phyloP scores from a whole-genome alignment of 1,140 invertebrate species.

The Platyscapa corneri region DNA sequence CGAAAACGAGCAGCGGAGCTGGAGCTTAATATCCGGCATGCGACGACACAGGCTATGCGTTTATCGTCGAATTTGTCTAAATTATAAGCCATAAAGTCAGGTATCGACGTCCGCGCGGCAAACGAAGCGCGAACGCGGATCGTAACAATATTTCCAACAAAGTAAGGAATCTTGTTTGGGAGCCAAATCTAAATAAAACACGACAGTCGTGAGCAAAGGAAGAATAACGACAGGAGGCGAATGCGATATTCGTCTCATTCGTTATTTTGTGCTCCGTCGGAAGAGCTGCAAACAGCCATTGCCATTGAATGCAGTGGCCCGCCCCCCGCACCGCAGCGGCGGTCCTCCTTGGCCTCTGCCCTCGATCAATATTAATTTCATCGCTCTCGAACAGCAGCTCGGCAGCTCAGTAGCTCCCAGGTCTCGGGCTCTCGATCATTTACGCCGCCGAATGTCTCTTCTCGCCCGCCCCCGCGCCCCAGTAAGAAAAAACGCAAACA shows the following conservation, averaged over 20 bases:
- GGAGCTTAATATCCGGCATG: not conserved
- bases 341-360: not conserved
- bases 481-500: constrained; percentile 44
- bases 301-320: not conserved
- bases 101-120: not conserved
- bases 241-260: constrained; percentile 3
- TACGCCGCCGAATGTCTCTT: not conserved
- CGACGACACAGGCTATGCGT: not conserved
- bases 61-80: not conserved
- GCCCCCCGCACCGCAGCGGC: not conserved
- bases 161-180: not conserved
- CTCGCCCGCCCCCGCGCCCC: not conserved
- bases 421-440: constrained; percentile 24
- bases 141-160: not conserved
- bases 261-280: not conserved
- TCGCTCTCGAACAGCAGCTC: not conserved
- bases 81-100: not conserved
- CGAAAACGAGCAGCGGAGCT: not conserved
- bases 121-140: not conserved
- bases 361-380: constrained; percentile 50
- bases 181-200: not conserved
- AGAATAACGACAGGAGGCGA: not conserved
- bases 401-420: not conserved
- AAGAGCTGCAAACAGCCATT: not conserved
- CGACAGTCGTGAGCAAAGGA: not conserved